These are phyloP conservation scores for Callocephalon fimbriatum DNA, from an alignment of 2,113 vertebrate genomes.

Conservation along the genomic window DNA sequence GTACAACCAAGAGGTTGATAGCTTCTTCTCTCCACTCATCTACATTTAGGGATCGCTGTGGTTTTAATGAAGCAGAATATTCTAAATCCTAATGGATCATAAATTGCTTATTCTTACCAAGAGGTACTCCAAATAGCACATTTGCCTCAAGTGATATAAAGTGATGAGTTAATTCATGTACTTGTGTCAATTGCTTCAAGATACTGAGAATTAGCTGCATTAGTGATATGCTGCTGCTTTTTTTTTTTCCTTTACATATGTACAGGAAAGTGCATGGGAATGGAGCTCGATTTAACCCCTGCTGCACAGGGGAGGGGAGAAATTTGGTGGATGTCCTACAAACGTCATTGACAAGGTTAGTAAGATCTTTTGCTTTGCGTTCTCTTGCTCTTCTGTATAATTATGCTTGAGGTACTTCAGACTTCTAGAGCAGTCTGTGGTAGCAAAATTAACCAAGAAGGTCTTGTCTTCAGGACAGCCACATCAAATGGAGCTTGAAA, in stretches of 20 bases:
- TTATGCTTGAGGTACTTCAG: not conserved
- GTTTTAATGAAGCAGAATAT: constrained; percentile 64
- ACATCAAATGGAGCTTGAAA: not conserved
- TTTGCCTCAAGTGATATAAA: constrained; percentile 62
- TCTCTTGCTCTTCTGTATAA: not conserved
- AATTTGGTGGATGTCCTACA: not conserved
- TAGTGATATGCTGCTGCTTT: not conserved
- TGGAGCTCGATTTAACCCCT: not conserved
- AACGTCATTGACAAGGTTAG: not conserved
- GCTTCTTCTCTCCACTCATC: constrained; percentile 12
- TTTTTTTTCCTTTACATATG: not conserved
- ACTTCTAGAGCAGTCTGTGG: not conserved
- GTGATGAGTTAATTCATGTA: constrained; percentile 67
- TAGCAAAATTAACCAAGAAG: not conserved
- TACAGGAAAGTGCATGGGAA: not conserved
- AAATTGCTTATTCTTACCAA: constrained; percentile 72
- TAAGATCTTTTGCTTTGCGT: not conserved
- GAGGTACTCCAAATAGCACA: constrained; percentile 66
- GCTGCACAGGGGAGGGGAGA: not conserved
- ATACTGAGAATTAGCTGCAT: constrained; percentile 56
- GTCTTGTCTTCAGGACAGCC: not conserved
- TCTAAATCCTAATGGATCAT: constrained; percentile 69
- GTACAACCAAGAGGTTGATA: constrained; percentile 7
- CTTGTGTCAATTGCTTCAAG: constrained; percentile 69
- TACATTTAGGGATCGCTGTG: constrained; percentile 45